Evolutionary conservation across 2,888 invertebrate species (phyloP).

Genomic region (Hesperia comma): DNA sequence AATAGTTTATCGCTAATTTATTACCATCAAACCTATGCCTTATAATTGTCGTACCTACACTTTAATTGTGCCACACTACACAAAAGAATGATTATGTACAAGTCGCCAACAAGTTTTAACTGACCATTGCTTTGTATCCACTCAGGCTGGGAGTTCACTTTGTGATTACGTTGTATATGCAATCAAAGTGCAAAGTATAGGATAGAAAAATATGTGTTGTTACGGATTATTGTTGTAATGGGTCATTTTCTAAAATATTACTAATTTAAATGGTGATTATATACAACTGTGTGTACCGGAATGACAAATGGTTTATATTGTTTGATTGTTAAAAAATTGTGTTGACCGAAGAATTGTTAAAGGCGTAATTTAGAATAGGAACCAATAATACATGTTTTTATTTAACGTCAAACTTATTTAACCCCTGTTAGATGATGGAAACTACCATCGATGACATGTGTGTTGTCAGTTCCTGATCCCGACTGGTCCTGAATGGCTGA

Average conservation of each 20-base stretch:
- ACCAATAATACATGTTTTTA: too few relatives aligned
- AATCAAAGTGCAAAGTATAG: constrained; percentile 5
- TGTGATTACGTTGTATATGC: neutral
- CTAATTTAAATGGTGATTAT: too few relatives aligned
- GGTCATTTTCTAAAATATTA: neutral
- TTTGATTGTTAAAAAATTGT: neutral
- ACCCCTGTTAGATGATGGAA: too few relatives aligned
- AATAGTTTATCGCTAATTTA: neutral
- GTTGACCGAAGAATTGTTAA: too few relatives aligned
- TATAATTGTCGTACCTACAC: constrained; percentile 12
- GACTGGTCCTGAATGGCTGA: too few relatives aligned
- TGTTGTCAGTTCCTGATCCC: too few relatives aligned
- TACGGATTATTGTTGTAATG: neutral
- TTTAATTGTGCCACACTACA: constrained; percentile 24
- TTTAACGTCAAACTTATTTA: too few relatives aligned
- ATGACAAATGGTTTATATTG: neutral
- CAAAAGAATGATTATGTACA: constrained; percentile 28
- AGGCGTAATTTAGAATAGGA: too few relatives aligned
- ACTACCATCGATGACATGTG: too few relatives aligned
- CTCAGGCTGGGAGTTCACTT: neutral
- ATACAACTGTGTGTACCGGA: neutral
- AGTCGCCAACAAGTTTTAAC: constrained; percentile 9
- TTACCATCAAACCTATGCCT: neutral
- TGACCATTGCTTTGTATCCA: neutral
- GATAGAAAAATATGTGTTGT: constrained; percentile 9